Base-by-base conservation (phyloP, 2,797 vertebrate species). In the Tokudaia tokunoshimensis region DNA sequence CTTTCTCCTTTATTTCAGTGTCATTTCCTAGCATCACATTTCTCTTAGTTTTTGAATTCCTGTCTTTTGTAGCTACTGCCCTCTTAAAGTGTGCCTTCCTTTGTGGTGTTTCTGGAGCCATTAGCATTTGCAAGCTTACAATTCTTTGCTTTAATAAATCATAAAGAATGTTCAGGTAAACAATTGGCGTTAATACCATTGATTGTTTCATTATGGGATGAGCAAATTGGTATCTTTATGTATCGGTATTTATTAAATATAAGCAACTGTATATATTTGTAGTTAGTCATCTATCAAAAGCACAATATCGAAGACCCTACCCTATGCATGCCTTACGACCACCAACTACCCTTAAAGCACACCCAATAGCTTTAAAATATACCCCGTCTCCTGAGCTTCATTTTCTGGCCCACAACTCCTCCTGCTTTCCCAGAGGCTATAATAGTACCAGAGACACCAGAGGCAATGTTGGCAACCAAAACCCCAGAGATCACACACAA, bases 221-320 rank as follows among this genome's bases (percentile, higher is more conserved):
- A 6, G 24, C 2, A 92, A 90, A 34, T 1, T 13, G 74, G 26
- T 91, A 83, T 52, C 8, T 34, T 78, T 80, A 47, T 41, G 29
- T 67, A 84, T 0, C 13, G 74, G 19, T 65, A 50, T 3, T 24
- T 92, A 80, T 70, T 31, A 96, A 61, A 81, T 70, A 70, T 67
- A 92, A 78, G 37, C 6, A 86, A n/a, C 72, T 65, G 29, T 44
- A 15, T 26, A 84, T 50, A 89, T 15, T 57, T 19, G 47, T 0
- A 93, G 90, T 47, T 83, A 91, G 50, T 29, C 17, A 91, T 6
- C 9, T 89, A 37, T 74, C 41, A 81, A 92, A 84, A 94, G 52
- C 12, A 70, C 6, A 93, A 78, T 52, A 61, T 19, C 29, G 47
- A 92, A 37, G 67, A n/a, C 67, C 14, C 31, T n/a, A 6, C 34